Percentiles rank a stretch among this genome's conserved stretches.
phyloP scores from a whole-genome alignment of 2,888 invertebrate species.

The Ophion ellenae region DNA sequence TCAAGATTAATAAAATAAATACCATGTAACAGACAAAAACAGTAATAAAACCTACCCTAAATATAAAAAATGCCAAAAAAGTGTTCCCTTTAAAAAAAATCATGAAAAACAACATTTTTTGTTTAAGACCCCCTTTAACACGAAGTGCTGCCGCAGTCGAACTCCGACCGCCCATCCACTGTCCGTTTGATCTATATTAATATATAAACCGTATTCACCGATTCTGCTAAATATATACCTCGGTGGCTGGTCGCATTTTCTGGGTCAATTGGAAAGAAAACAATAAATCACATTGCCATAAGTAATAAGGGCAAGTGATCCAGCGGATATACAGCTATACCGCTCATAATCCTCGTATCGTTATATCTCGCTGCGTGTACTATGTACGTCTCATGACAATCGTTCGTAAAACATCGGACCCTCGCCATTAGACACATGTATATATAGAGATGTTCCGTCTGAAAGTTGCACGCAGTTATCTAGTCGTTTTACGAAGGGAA shows the following conservation, averaged over 20 bases:
- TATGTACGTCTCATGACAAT: conserved; percentile 43
- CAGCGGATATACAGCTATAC: background rate
- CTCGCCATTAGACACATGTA: conserved; percentile 71
- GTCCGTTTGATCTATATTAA: too few species aligned
- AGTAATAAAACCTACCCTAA: too few species aligned
- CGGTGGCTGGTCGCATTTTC: background rate
- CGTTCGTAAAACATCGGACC: conserved; percentile 62
- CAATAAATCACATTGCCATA: background rate
- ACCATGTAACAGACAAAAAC: too few species aligned
- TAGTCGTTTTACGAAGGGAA: conserved; percentile 66
- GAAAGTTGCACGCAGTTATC: conserved; percentile 68
- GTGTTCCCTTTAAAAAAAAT: too few species aligned
- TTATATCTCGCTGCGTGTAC: background rate
- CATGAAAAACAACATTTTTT: too few species aligned
- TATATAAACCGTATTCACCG: too few species aligned
- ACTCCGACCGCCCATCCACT: too few species aligned
- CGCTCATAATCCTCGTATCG: background rate
- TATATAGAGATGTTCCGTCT: conserved; percentile 68
- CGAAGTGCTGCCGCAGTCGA: too few species aligned
- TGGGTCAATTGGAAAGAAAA: background rate
- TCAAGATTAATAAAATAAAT: too few species aligned
- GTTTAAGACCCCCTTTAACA: too few species aligned
- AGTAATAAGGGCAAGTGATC: background rate
- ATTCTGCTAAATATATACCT: background rate
- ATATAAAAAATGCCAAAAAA: too few species aligned